Conservation (phyloP, 1,140 invertebrate species). For the Musca domestica region DNA sequence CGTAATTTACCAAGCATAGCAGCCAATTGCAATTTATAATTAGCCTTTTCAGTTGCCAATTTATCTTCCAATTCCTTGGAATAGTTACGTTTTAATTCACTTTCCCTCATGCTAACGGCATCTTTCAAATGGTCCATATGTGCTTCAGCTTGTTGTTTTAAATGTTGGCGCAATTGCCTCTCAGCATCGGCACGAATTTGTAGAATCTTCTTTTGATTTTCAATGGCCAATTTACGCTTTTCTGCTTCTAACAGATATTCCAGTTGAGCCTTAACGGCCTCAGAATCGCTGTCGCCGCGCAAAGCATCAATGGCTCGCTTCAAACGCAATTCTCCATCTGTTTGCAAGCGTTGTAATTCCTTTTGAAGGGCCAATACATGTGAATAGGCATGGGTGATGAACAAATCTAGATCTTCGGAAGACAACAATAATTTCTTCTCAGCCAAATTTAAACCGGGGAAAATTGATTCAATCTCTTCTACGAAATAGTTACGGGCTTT, state of each 20-base stretch:
- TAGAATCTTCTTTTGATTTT: conserved; percentile 60
- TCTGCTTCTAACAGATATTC: conserved; percentile 59
- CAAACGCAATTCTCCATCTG: conserved; percentile 62
- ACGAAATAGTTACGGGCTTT: conserved; percentile 68
- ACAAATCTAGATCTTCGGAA: conserved; percentile 67
- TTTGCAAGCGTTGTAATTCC: conserved; percentile 68
- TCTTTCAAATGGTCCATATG: conserved; percentile 80
- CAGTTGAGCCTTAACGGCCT: conserved; percentile 56
- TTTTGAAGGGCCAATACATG: conserved; percentile 69
- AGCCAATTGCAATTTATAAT: conserved; percentile 76
- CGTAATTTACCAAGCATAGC: conserved; percentile 77
- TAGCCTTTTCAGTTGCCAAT: conserved; percentile 65
- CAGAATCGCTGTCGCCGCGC: conserved; percentile 52
- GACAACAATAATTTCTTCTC: conserved; percentile 64
- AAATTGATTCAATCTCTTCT: conserved; percentile 70
- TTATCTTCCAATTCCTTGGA: conserved; percentile 69
- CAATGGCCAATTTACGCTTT: conserved; percentile 56
- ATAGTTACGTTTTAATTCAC: conserved; percentile 65
- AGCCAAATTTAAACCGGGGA: conserved; percentile 66
- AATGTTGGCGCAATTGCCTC: conserved; percentile 69
- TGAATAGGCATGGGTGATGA: conserved; percentile 66
- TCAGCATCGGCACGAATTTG: conserved; percentile 66
- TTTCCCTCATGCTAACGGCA: conserved; percentile 68
- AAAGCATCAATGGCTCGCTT: conserved; percentile 63
- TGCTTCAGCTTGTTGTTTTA: conserved; percentile 77